Evolutionary conservation across 2,797 vertebrate species (phyloP).

Genomic region (Adrianichthys oophorus): DNA sequence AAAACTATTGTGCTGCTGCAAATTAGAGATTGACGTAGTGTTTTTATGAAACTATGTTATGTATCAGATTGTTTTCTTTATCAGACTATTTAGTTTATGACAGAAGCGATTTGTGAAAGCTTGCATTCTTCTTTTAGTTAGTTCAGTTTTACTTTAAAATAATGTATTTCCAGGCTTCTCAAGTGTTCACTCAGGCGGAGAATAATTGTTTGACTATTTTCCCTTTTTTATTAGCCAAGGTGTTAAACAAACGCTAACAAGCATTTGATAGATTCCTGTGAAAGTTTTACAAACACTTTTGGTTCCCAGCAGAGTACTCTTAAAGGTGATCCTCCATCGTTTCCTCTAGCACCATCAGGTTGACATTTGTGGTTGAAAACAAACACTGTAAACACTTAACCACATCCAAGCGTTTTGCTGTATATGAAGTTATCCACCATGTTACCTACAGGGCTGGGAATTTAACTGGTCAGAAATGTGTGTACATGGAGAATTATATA

Average conservation of each 20-base stretch:
- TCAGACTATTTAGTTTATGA: too few species aligned
- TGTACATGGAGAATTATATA: slow-evolving; percentile 32
- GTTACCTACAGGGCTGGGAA: slow-evolving; percentile 21
- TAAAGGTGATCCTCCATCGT: slow-evolving; percentile 8
- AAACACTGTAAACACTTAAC: slow-evolving; percentile 19
- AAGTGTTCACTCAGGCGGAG: too few species aligned
- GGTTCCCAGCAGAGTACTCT: slow-evolving; percentile 9
- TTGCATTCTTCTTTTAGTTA: too few species aligned
- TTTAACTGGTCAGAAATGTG: slow-evolving; percentile 13
- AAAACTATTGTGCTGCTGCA: neutral
- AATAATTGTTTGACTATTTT: too few species aligned
- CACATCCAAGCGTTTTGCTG: slow-evolving; percentile 11
- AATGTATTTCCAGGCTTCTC: too few species aligned
- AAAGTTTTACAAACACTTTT: slow-evolving; percentile 19
- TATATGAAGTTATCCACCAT: slow-evolving; percentile 7
- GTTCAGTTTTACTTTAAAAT: too few species aligned
- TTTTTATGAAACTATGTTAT: neutral
- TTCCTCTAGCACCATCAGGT: slow-evolving; percentile 13
- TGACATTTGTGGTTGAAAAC: slow-evolving; percentile 26
- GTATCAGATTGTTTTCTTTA: too few species aligned
- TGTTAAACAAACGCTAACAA: neutral
- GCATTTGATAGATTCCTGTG: slow-evolving; percentile 17
- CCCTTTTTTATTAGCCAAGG: too few species aligned
- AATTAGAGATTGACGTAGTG: neutral
- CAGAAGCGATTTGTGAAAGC: too few species aligned